phyloP scores from a whole-genome alignment of 2,797 vertebrate species.

The Chrysocyon brachyurus region DNA sequence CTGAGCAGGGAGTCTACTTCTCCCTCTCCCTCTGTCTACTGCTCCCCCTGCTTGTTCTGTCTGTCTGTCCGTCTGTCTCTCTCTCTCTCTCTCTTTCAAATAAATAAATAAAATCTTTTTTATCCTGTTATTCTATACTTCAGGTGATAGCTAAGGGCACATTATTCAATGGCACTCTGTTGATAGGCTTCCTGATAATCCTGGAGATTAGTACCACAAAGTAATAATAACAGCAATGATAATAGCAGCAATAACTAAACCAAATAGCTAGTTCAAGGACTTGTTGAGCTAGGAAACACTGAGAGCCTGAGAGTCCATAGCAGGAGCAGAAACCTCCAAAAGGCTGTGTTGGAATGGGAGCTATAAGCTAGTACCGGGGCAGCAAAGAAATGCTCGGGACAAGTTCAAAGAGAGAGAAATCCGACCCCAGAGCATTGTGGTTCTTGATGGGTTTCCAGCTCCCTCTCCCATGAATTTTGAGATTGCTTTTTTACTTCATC shows the following conservation, averaged over 20 bases:
- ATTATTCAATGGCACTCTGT: neutral
- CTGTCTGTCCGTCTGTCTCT: too few relatives aligned
- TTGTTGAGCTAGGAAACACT: neutral
- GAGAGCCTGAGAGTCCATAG: neutral
- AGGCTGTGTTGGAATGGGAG: neutral
- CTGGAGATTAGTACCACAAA: neutral
- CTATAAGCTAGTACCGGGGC: neutral
- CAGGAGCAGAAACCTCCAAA: neutral
- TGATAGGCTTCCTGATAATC: neutral
- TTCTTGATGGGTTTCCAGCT: neutral
- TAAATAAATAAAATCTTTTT: too few relatives aligned
- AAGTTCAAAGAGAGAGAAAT: neutral
- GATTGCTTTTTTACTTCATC: neutral
- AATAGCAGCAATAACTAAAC: neutral
- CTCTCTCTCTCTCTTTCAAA: too few relatives aligned
- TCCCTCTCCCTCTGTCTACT: too few relatives aligned
- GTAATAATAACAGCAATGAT: neutral
- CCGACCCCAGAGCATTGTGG: neutral
- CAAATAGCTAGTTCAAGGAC: neutral
- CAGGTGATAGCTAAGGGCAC: neutral
- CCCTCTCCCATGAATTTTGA: neutral
- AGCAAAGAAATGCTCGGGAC: neutral
- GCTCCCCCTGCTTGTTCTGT: too few relatives aligned
- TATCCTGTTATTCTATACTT: neutral
- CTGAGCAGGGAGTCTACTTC: too few relatives aligned